Conservation (phyloP, 2,113 vertebrate genomes). For the Cisticola juncidis region DNA sequence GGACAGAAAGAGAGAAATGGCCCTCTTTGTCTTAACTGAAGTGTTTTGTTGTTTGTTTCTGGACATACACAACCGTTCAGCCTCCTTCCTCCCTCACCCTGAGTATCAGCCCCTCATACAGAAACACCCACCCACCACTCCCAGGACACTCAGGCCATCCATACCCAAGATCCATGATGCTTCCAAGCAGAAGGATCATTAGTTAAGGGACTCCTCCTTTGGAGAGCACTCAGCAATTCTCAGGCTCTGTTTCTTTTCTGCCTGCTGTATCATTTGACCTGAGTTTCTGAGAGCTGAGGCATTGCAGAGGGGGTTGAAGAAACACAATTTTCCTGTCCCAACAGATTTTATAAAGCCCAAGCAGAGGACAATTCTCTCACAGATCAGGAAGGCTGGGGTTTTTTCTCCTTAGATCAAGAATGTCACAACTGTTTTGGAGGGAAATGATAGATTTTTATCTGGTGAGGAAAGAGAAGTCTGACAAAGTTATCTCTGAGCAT, state of each 20-base stretch:
- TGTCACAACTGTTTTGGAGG: not conserved
- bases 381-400: rapidly evolving
- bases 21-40: not conserved
- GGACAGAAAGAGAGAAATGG: not conserved
- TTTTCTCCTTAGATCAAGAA: not conserved
- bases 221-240: not conserved
- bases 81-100: not conserved
- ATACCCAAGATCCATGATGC: not conserved
- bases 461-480: not conserved
- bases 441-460: not conserved
- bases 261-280: not conserved
- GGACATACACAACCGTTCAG: not conserved
- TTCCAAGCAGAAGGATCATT: not conserved
- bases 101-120: rapidly evolving
- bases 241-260: conserved; percentile 37
- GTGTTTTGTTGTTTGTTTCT: not conserved
- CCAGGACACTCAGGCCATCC: not conserved
- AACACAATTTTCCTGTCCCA: not conserved
- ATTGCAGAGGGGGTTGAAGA: not conserved
- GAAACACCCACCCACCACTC: not conserved
- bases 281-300: not conserved
- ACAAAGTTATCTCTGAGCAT: not conserved
- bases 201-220: not conserved
- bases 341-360: not conserved
- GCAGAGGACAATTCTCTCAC: not conserved